Base-by-base conservation (phyloP, 2,797 vertebrate genomes). In the Pseudochirops cupreus region DNA sequence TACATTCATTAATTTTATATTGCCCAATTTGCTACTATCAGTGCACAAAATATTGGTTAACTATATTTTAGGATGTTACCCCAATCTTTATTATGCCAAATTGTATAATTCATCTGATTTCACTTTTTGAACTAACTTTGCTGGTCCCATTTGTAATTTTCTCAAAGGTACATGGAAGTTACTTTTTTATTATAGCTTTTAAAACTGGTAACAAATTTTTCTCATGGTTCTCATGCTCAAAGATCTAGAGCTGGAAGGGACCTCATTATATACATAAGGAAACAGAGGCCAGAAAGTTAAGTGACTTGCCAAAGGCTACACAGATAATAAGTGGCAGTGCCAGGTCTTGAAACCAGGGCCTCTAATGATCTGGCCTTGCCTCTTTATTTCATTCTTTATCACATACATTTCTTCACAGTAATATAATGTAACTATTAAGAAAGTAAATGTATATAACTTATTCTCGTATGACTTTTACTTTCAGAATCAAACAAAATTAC, bases 1-100 rank as follows among this genome's bases (percentile, higher is more conserved):
- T 95, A 98, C 95, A 98, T 96, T 94, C 94, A 97, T 97, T 98
- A 97, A 91, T 97, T 93, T 97, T 97, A 97, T 96, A 92, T 95
- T 95, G 91, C 96, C 95, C 95, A 95, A 46, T 50, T 94, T 94
- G 90, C 92, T 96, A 82, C 46, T 95, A 54, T 97, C 5, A 91
- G 93, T 28, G 24, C 10, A 87, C 18, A 82, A 82, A 82, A 82
- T 82, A 39, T 24, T 39, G 33, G n/a, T 10, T n/a, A 74, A 74
- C n/a, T 62, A 62, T 95, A 95, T 89, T 94, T 95, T 89, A 97
- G 91, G 94, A 93, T 52, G 21, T 93, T 90, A 94, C 33, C n/a
- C 95, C 28, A 39, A 57, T 87, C 55, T 93, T 92, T 54, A 96
- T 94, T 90, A 87, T 9, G 52, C 92, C 59, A 62, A 13, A 18